Evolutionary conservation across 2,888 invertebrate genomes (phyloP), one percentile per base, ranked within the genome.

Genomic region (Calameuta pallipes): DNA sequence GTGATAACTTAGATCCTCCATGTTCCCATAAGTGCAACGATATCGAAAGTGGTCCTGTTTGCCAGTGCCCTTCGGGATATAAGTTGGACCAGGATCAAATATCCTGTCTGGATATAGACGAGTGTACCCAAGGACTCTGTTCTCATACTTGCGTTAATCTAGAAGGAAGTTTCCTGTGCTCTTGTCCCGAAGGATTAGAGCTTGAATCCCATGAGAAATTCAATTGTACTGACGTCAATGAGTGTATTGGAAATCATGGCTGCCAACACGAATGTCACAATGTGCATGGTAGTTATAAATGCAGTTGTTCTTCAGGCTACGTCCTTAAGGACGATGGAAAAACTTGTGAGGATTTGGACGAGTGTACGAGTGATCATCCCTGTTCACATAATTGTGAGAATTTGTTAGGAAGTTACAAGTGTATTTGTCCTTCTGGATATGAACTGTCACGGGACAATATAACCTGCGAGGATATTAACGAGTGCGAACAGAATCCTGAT

Each of bases 1-100:
- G 89, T 76, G 79, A 82, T 11, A 82, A 76, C 12, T 9, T 85
- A 36, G 41, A 77, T 13, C 78, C 79, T 0, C 79, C 79, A 4
- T 90, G 90, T 37, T 86, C 89, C 1, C 84, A 89, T 56, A 77
- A 79, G 12, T 90, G 93, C 79, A 84, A 86, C 11, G 90, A 91
- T 77, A 83, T 85, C 33, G 85, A 82, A 11, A 87, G 87, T 4
- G 89, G 87, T 41, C 90, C 88, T 36, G 85, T 88, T 41, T 95
- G 95, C 85, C 89, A 91, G n/a, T 95, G 95, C 85, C 93, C 93
- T 15, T 80, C 87, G 3, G 95, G 93, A 4, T 93, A 92, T 81
- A 85, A 91, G 23, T 84, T 94, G 12, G 84, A 87, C 1, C 84
- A 87, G 1, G 91, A 92, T 77, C 88, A 88, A 74, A 83, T 83